Evolutionary conservation across 2,888 invertebrate species (phyloP).

Genomic region (Cryptus viduatorius): DNA sequence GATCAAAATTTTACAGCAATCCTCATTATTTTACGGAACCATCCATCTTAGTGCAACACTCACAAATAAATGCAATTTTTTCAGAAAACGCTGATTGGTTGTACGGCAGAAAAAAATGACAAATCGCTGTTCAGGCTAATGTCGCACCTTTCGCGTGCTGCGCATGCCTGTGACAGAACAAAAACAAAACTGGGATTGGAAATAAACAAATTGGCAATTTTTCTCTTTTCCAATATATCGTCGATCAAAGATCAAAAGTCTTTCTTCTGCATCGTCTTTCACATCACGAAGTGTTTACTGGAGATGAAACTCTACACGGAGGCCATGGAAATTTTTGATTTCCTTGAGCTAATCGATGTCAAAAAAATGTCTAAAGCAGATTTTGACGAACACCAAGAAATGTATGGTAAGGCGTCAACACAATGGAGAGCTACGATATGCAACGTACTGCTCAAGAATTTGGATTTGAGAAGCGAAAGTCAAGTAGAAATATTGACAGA

Average conservation of each 20-base stretch:
- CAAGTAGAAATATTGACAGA: constrained; percentile 18
- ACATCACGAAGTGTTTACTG: constrained; percentile 76
- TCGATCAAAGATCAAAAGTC: constrained; percentile 72
- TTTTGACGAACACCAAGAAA: neutral
- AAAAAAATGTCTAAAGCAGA: constrained; percentile 2
- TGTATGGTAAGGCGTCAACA: constrained; percentile 5
- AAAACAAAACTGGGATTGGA: constrained; percentile 66
- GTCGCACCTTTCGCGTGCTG: constrained; percentile 74
- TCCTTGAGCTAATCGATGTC: constrained; percentile 50
- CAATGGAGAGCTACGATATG: neutral
- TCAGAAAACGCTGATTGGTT: constrained; percentile 60
- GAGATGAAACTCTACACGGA: constrained; percentile 72
- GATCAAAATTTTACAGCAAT: neutral
- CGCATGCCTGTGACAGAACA: constrained; percentile 71
- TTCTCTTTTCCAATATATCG: constrained; percentile 71
- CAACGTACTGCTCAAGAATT: constrained; percentile 28
- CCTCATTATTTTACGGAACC: neutral
- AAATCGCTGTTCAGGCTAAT: constrained; percentile 75
- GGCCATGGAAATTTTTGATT: constrained; percentile 73
- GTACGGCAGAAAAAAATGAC: constrained; percentile 56
- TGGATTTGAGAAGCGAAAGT: neutral
- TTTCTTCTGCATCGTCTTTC: constrained; percentile 77
- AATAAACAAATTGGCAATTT: constrained; percentile 71
- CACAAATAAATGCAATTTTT: constrained; percentile 40
- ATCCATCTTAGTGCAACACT: no score